These are phyloP conservation scores for Strix uralensis DNA, from an alignment of 2,113 vertebrate species.

Conservation along the genomic window DNA sequence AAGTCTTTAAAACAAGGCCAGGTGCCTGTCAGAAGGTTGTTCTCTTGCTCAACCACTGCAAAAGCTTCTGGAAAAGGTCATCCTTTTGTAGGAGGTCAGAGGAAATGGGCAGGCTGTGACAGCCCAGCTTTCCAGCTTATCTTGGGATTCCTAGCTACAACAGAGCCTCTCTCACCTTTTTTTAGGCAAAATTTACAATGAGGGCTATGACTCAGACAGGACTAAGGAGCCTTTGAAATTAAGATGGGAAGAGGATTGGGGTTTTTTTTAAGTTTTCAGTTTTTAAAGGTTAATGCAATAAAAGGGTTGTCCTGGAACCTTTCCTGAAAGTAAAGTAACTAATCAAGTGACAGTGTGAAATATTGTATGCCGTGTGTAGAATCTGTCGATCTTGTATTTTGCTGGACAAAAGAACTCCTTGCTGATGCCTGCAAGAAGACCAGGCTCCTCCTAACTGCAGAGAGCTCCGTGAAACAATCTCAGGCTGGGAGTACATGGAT, in stretches of 20 bases:
- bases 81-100: neutral
- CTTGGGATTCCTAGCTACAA: neutral
- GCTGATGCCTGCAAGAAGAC: neutral
- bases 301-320: neutral
- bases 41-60: neutral
- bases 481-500: accelerated
- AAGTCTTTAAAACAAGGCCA: neutral
- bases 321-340: neutral
- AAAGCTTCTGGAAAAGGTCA: neutral
- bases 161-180: neutral
- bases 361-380: neutral
- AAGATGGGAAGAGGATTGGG: neutral
- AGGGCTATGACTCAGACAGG: neutral
- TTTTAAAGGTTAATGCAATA: constrained; percentile 11
- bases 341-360: neutral
- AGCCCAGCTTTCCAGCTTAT: neutral
- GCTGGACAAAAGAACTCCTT: neutral
- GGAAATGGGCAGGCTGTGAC: neutral
- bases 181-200: neutral
- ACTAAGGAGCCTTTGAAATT: neutral
- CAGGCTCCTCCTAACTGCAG: neutral
- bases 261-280: neutral
- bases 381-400: neutral
- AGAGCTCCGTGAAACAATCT: neutral
- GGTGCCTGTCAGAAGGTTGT: neutral